Percentiles rank a stretch among this genome's conserved stretches.
phyloP scores from a whole-genome alignment of 2,113 vertebrate species.

The Lagopus leucura region DNA sequence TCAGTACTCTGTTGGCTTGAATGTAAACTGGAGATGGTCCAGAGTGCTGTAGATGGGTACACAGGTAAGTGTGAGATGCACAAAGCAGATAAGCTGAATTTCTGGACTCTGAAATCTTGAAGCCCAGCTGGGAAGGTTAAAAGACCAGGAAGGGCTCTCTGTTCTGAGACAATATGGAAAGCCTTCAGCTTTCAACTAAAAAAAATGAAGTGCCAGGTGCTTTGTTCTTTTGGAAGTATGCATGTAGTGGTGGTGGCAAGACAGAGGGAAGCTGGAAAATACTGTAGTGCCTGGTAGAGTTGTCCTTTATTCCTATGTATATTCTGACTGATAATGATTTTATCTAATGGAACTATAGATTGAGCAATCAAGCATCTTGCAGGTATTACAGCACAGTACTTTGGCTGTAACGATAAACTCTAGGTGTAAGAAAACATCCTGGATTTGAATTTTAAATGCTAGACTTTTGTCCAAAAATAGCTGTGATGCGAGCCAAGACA shows the following conservation, averaged over 20 bases:
- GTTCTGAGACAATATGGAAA: background rate
- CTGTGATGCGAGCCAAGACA: background rate
- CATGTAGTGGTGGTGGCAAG: background rate
- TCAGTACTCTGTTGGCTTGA: background rate
- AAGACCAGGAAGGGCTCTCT: background rate
- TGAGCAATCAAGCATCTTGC: background rate
- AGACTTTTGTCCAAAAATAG: background rate
- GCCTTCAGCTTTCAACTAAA: background rate
- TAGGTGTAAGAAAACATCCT: background rate
- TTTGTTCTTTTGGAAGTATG: background rate
- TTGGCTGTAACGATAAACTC: background rate
- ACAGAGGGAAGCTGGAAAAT: background rate
- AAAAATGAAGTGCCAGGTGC: background rate
- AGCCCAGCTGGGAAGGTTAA: background rate
- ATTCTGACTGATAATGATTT: background rate
- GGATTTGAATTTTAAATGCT: background rate
- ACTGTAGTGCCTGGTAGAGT: background rate
- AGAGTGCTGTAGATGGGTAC: background rate
- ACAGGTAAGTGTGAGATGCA: accelerated
- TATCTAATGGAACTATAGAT: background rate
- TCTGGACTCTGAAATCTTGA: background rate
- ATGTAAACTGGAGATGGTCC: background rate
- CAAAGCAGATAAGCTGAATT: background rate
- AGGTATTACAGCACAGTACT: background rate
- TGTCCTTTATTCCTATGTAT: background rate